Conservation (phyloP, 2,888 invertebrate species). For the Cataglyphis altisquamis region DNA sequence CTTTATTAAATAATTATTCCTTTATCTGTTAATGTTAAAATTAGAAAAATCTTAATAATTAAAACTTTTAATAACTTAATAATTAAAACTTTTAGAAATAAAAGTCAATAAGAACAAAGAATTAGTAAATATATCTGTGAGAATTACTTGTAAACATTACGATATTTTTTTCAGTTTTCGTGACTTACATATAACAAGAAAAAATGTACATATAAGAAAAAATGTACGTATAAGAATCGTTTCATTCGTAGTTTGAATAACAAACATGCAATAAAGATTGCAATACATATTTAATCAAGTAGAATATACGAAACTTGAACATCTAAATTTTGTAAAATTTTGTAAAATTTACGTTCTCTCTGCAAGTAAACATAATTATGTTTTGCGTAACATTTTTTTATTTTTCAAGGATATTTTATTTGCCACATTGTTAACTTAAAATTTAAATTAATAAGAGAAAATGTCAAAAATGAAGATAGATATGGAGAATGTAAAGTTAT, state of each 20-base stretch:
- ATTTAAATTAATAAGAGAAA: constrained; percentile 20
- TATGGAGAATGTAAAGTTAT: constrained; percentile 6
- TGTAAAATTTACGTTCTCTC: neutral
- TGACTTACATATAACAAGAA: constrained; percentile 34
- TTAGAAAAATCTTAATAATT: neutral
- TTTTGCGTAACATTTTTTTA: neutral
- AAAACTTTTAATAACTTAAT: neutral
- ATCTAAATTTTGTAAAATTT: constrained; percentile 1
- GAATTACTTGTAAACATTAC: constrained; percentile 26
- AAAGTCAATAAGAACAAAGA: constrained; percentile 7
- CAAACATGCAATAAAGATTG: constrained; percentile 4
- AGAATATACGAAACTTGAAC: neutral
- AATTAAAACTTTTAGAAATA: neutral
- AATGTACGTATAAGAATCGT: constrained; percentile 22
- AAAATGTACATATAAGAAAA: constrained; percentile 29
- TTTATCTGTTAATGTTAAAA: neutral
- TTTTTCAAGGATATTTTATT: constrained; percentile 6
- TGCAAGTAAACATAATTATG: neutral
- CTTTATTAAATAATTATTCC: neutral
- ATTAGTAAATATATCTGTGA: constrained; percentile 15
- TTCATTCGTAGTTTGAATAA: neutral
- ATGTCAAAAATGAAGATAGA: neutral
- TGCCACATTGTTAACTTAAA: constrained; percentile 9
- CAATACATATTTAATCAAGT: neutral
- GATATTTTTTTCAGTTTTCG: neutral